Base-by-base conservation (phyloP, 2,113 vertebrate species). In the Eonycteris spelaea region DNA sequence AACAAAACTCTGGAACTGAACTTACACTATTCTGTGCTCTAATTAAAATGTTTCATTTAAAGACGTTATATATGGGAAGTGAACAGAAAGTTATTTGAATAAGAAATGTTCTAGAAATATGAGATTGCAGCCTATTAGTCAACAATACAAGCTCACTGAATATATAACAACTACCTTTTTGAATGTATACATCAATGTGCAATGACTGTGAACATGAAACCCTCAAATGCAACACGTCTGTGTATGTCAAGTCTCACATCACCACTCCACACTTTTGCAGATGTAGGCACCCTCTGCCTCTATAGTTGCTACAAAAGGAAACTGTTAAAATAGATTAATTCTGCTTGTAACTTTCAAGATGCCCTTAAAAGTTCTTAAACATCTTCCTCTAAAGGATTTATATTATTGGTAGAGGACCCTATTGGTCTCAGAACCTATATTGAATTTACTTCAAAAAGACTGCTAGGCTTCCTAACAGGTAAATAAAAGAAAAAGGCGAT, bases 381-480 rank as follows among this genome's bases (percentile, higher is more conserved):
- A 4, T 74, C 83, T 90, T 78, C n/a, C 67, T 91, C 28, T 74
- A 67, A 92, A 92, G 33, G 10, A 14, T 84, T 90, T 5, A 65
- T 79, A 33, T 90, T 79, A 59, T 85, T 11, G 79, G 51, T 71
- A 84, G 94, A 91, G 40, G 3, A 10, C 35, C 18, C 6, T 43
- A 2, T 71, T 83, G 9, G 21, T 90, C 61, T 40, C n/a, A 93
- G 48, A 14, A 14, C 19, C n/a, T 96, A 84, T 21, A 19, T 90
- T 95, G 92, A 95, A 78, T 35, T 91, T 15, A 6, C 15, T 68
- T 96, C 90, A 79, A 63, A 95, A 93, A 90, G 16, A 77, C 88
- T 67, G 3, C 7, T 79, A 48, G 26, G 21, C 15, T 91, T 38
- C 18, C 9, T 83, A 90, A 65, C 35, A 90, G 35, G 18, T 83